Base-by-base conservation (phyloP, 2,888 invertebrate species). In the Amiota minor region DNA sequence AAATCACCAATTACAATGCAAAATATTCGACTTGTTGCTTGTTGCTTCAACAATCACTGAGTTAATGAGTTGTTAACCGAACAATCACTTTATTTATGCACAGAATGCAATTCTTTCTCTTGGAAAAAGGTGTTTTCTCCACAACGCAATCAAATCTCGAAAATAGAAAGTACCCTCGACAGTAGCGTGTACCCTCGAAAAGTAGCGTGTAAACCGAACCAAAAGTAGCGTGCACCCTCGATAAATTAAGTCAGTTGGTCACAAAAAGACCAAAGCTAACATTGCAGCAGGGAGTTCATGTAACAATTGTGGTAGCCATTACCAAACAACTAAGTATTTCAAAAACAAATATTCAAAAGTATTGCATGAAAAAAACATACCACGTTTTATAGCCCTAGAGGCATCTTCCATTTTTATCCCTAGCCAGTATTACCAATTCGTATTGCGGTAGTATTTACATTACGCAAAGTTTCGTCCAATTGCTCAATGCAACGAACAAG, bases 321-420 rank as follows among this genome's bases (percentile, higher is more conserved):
- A n/a, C n/a, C n/a, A n/a, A n/a, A n/a, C n/a, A n/a, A n/a, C n/a
- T n/a, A n/a, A n/a, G n/a, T n/a, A n/a, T n/a, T n/a, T n/a, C n/a
- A n/a, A n/a, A n/a, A n/a, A n/a, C n/a, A n/a, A n/a, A n/a, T n/a
- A n/a, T n/a, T n/a, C n/a, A n/a, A n/a, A n/a, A n/a, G n/a, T n/a
- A n/a, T n/a, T n/a, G n/a, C n/a, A n/a, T n/a, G 98, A 97, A 89
- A 99, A 99, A 0, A 99, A 99, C 84, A 99, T 99, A 89, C 99
- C 99, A 74, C 99, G 91, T 89, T 98, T 98, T 78, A 99, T 98
- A 61, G 95, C 94, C 2, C 94, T 93, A 0, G 97, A 97, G 0
- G 97, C 97, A 88, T 97, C 96, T 89, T 98, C 96, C 97, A 99
- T 98, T 91, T 98, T 99, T 76, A 94, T 94, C 85, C 95, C 94